These are phyloP conservation scores for Tautogolabrus adspersus DNA, from an alignment of 2,113 vertebrate species.

Conservation along the genomic window DNA sequence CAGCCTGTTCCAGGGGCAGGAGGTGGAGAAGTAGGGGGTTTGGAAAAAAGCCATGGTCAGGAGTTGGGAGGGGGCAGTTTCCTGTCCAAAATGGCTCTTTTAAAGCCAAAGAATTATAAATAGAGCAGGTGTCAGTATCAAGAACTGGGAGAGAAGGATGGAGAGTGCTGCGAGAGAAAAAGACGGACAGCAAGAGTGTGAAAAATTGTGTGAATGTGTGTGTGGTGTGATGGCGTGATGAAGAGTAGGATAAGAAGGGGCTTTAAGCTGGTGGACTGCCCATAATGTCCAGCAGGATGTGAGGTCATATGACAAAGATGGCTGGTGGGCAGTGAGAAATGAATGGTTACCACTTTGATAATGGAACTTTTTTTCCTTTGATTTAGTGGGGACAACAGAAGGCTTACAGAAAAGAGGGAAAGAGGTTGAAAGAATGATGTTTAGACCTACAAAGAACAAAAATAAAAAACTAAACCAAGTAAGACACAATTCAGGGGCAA, in stretches of 20 bases:
- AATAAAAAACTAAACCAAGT: neutral
- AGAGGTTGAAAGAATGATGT: constrained; percentile 16
- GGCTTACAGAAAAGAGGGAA: constrained; percentile 5
- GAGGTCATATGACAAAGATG: constrained; percentile 80
- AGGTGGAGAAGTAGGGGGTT: constrained; percentile 75
- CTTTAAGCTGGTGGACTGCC: constrained; percentile 74
- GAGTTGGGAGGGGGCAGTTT: constrained; percentile 67
- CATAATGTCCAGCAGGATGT: constrained; percentile 76
- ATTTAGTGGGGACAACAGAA: constrained; percentile 18
- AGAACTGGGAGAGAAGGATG: constrained; percentile 49
- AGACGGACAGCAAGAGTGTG: constrained; percentile 76
- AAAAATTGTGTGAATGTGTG: constrained; percentile 73
- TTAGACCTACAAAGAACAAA: constrained; percentile 46
- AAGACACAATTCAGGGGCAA: constrained; percentile 27
- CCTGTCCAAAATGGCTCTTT: constrained; percentile 75
- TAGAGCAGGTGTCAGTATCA: constrained; percentile 79
- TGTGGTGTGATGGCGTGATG: constrained; percentile 59
- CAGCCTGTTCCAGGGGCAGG: constrained; percentile 73
- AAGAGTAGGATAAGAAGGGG: constrained; percentile 61
- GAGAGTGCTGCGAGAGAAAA: constrained; percentile 54
- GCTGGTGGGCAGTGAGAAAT: constrained; percentile 76
- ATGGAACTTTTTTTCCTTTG: constrained; percentile 52
- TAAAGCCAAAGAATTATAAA: constrained; percentile 78
- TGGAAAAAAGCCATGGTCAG: constrained; percentile 71
- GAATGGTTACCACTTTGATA: constrained; percentile 73